Evolutionary conservation across 2,113 vertebrate species (phyloP).

Genomic region (Dromiciops gliroides): DNA sequence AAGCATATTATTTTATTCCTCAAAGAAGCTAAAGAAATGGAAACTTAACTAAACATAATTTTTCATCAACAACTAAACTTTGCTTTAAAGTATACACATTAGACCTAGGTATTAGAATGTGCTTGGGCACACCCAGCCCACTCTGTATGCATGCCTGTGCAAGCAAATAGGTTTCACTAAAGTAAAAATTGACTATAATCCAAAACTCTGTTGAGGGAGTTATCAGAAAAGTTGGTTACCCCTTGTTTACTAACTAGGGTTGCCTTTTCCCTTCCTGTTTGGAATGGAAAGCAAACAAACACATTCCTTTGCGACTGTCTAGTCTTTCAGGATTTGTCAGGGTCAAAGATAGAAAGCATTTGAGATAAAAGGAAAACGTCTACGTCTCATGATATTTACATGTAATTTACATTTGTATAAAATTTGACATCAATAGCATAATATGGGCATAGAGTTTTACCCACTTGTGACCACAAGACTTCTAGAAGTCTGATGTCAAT

Average conservation of each 20-base stretch:
- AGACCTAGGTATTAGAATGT: background rate
- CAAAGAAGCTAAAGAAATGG: background rate
- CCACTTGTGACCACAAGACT: background rate
- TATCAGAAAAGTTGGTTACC: background rate
- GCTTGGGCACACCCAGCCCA: background rate
- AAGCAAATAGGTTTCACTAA: background rate
- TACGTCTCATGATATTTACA: background rate
- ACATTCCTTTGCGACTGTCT: background rate
- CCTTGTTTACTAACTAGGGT: slow-evolving; percentile 1
- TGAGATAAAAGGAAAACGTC: background rate
- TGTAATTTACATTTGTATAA: background rate
- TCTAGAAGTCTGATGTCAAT: background rate
- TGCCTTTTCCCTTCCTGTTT: slow-evolving; percentile 24
- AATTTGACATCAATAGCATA: background rate
- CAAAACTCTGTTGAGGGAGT: background rate
- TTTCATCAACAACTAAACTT: background rate
- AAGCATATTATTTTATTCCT: background rate
- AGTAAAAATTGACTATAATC: background rate
- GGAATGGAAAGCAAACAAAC: background rate
- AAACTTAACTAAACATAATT: background rate
- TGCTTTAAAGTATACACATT: background rate
- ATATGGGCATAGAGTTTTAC: background rate
- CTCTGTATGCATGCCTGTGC: background rate
- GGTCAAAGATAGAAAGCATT: background rate
- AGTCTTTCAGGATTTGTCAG: background rate